Percentiles rank a stretch among this genome's conserved stretches.
Evolutionary conservation across 2,797 vertebrate genomes (phyloP).

Genomic region (Tolypeutes matacus): DNA sequence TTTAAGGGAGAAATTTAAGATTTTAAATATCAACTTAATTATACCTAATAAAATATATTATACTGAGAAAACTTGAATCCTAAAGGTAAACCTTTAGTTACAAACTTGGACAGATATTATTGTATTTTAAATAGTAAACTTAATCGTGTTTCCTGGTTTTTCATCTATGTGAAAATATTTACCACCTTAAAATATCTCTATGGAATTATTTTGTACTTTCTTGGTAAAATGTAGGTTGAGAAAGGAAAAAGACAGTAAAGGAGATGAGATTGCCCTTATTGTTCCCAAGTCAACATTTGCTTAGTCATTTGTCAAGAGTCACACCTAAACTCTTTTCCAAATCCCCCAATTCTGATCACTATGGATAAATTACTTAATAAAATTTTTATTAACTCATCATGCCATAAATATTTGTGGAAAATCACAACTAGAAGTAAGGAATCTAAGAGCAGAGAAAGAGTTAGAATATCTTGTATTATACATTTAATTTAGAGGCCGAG

Average conservation of each 20-base stretch:
- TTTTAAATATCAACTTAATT: not conserved
- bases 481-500: not conserved
- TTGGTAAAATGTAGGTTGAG: not conserved
- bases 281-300: not conserved
- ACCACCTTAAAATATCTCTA: not conserved
- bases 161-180: not conserved
- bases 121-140: slow-evolving; percentile 1
- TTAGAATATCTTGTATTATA: not conserved
- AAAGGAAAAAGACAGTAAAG: not conserved
- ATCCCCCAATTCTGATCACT: not conserved
- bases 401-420: not conserved
- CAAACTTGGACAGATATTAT: not conserved
- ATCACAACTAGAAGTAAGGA: not conserved
- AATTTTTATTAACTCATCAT: not conserved
- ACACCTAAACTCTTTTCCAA: not conserved
- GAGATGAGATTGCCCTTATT: not conserved
- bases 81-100: not conserved
- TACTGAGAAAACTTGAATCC: not conserved
- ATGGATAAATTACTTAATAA: not conserved
- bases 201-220: not conserved
- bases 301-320: not conserved
- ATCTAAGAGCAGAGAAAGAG: not conserved
- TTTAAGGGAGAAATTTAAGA: not conserved
- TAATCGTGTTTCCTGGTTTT: not conserved
- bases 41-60: not conserved